Conservation (phyloP, 2,113 vertebrate genomes). For the Dendrocopos noguchii region DNA sequence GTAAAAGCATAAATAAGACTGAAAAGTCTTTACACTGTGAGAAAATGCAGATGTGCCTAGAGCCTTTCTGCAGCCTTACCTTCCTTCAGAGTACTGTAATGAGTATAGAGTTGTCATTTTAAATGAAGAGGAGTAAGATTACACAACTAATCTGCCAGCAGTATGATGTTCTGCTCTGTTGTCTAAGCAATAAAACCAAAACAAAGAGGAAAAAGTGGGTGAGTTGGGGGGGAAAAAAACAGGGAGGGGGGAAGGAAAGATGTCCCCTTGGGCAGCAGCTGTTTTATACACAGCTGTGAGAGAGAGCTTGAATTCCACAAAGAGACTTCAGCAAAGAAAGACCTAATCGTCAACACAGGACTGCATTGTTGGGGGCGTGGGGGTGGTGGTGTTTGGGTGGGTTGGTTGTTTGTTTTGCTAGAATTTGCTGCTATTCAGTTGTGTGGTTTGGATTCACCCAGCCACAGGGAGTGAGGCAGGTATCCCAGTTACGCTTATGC, state of each 20-base stretch:
- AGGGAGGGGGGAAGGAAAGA: too few species aligned
- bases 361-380: rapidly evolving
- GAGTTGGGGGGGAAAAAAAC: not conserved
- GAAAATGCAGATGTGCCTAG: not conserved
- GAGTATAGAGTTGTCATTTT: not conserved
- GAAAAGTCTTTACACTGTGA: not conserved
- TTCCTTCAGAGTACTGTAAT: not conserved
- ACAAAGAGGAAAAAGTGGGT: not conserved
- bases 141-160: not conserved
- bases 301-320: not conserved
- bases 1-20: not conserved
- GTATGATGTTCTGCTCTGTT: not conserved
- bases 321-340: not conserved
- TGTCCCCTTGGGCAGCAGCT: not conserved
- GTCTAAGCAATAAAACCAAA: not conserved
- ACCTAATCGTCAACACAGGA: not conserved
- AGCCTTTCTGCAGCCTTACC: not conserved
- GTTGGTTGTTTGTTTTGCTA: too few species aligned
- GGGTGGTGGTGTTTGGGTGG: too few species aligned
- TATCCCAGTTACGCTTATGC: rapidly evolving
- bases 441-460: not conserved
- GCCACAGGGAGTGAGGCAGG: not conserved
- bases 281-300: not conserved
- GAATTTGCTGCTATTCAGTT: not conserved
- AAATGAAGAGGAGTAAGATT: not conserved